Conservation (phyloP, 1,140 invertebrate genomes). For the Berghia stephanieae region DNA sequence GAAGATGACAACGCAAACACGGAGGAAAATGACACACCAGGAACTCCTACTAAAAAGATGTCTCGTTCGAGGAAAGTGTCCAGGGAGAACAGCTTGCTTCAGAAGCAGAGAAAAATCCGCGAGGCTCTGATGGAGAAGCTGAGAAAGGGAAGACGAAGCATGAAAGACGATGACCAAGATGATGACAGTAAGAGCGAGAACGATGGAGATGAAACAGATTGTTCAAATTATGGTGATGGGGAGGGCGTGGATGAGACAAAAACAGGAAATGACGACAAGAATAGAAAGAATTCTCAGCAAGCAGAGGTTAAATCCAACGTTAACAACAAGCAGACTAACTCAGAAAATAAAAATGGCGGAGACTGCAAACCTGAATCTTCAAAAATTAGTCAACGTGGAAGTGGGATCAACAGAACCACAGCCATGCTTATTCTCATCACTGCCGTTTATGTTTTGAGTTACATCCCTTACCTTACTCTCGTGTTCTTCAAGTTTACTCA, state of each 20-base stretch:
- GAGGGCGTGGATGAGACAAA: not conserved
- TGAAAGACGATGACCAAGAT: not conserved
- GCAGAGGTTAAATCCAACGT: not conserved
- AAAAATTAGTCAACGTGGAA: no score
- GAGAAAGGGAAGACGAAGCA: not conserved
- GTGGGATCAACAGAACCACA: slow-evolving; percentile 34
- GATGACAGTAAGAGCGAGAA: not conserved
- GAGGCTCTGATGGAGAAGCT: not conserved
- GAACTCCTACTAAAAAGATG: not conserved
- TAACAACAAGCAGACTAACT: not conserved
- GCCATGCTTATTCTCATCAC: slow-evolving; percentile 49
- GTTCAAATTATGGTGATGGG: not conserved
- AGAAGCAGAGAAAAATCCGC: not conserved
- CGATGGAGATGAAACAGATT: not conserved
- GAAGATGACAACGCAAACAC: not conserved
- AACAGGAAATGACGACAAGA: not conserved
- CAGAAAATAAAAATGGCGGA: not conserved
- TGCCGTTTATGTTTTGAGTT: slow-evolving; percentile 44
- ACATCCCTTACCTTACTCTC: slow-evolving; percentile 44
- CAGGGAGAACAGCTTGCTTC: not conserved
- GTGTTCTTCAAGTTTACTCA: slow-evolving; percentile 35
- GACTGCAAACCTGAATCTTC: no score
- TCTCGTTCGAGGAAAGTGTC: not conserved
- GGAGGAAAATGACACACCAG: not conserved
- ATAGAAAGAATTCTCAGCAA: not conserved